Evolutionary conservation across 2,888 invertebrate species (phyloP), one percentile per base, ranked within the genome.

Genomic region (Lasiommata megera): DNA sequence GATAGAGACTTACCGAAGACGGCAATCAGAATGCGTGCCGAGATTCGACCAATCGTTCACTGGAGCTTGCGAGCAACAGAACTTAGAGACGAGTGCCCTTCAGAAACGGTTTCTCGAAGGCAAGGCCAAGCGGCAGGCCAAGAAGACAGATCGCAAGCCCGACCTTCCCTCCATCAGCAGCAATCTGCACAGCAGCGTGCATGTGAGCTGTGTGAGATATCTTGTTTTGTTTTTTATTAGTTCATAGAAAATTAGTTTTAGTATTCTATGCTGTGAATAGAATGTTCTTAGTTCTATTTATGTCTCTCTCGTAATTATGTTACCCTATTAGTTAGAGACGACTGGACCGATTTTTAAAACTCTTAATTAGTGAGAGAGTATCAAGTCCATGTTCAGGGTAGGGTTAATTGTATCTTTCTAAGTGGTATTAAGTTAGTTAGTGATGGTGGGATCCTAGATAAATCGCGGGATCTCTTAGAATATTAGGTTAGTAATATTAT

Each of bases 41-140:
- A 93, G 97, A 63, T 97, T 96, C 88, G 96, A 97, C 79, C 96
- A 96, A 79, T 95, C 96, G 65, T 96, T 96, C 84, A 96, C 93
- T 78, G 96, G 96, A 38, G 93, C 96, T 62, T 96, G 96, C 89
- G 97, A 98, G 77, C 97, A 97, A 80, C 97, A 98, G 81, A 94
- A 96, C 71, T 94, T 97, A 87, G 97, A 98, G 83, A 97, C 98
- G 36, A 92, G 94, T 69, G 94, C 96, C 66, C 92, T 98, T 64
- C 96, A 97, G 82, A 97, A 98, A 85, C 93, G 96, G 65, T 98
- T 95, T 85, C 93, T 97, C 72, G 98, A 98, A 87, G 95, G 95
- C 80, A 98, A 97, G 84, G 95, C 96, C 67, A 98, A 98, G 86
- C 92, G 96, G 70, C 95, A 95, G 67, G 95, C 95, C 60, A 97